Evolutionary conservation across 2,888 invertebrate species (phyloP), one percentile per base, ranked within the genome.

Genomic region (Rapana venosa): DNA sequence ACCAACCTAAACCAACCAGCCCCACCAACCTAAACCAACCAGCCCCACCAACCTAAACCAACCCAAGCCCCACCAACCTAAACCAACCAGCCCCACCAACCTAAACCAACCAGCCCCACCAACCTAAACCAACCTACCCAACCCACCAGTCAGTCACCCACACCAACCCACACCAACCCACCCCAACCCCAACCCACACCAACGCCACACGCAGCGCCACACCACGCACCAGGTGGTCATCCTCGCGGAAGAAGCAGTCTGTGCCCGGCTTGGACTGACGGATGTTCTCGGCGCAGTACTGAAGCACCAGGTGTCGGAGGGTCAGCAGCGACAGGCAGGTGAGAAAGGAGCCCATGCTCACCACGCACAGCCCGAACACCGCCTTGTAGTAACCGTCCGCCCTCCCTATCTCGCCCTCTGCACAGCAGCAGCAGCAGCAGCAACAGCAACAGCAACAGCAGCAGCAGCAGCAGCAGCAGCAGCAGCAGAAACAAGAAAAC

Each of bases 191-290:
- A 47, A 47, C 2, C 74, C n/a, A 26, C n/a, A 74, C 74, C 17
- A 26, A 11, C 74, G n/a, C 26, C 74, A 74, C 74, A 11, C 13
- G 1, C 74, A 26, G 26, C 74, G 11, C 74, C 74, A 74, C 74
- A 74, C 74, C 1, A 74, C 74, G 26, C 74, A 83, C 84, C 58
- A 26, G 20, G 58, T 85, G 30, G 22, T 85, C 84, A 11, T 17
- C 17, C 8, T 85, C 84, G 4, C 30, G 6, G 32, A 85, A 85
- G 30, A 85, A 85, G 84, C 84, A 85, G 84, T 85, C 58, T 1
- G 17, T 5, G 0, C n/a, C 13, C 0, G 32, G 84, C 30, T 85
- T 85, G 58, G 58, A n/a, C 1, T n/a, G n/a, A 6, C 26, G 36
- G 30, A 58, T 20, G 84, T 85, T 58, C 2, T 30, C 58, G 30